Conservation (phyloP, 2,113 vertebrate genomes). For the Sinosuthora webbiana region DNA sequence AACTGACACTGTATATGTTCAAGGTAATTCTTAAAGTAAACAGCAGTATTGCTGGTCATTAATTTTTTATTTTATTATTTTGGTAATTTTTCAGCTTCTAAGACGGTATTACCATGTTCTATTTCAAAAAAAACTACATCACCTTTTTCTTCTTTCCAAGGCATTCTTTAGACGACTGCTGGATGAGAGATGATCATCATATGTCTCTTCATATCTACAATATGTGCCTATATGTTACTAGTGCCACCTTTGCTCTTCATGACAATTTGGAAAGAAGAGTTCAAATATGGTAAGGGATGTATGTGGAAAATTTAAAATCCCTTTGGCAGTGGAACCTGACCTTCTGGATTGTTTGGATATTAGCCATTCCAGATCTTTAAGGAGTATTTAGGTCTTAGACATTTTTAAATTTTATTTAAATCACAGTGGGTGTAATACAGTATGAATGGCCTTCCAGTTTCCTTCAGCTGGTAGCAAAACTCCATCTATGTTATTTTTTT, state of each 20-base stretch:
- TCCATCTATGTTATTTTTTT: background rate
- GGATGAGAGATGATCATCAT: background rate
- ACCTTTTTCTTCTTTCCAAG: background rate
- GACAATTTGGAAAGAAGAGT: background rate
- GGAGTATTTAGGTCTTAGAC: background rate
- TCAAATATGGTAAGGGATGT: background rate
- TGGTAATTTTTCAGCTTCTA: background rate
- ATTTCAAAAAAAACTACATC: background rate
- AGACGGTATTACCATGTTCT: background rate
- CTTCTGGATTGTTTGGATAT: background rate
- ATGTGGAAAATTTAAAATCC: background rate
- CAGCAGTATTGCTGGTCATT: background rate
- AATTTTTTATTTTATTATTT: background rate
- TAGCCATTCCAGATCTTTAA: background rate
- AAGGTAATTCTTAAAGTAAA: background rate
- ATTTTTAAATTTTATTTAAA: background rate
- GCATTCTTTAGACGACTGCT: accelerated
- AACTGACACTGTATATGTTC: accelerated
- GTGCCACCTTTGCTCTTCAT: background rate
- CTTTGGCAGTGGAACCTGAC: background rate
- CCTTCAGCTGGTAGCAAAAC: background rate
- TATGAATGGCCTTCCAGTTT: background rate
- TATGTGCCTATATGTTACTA: background rate
- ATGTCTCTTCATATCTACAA: background rate
- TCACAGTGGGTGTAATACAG: background rate